Percentiles rank a stretch among this genome's conserved stretches.
phyloP scores from a whole-genome alignment of 2,888 invertebrate genomes.

The Xylota segnis region DNA sequence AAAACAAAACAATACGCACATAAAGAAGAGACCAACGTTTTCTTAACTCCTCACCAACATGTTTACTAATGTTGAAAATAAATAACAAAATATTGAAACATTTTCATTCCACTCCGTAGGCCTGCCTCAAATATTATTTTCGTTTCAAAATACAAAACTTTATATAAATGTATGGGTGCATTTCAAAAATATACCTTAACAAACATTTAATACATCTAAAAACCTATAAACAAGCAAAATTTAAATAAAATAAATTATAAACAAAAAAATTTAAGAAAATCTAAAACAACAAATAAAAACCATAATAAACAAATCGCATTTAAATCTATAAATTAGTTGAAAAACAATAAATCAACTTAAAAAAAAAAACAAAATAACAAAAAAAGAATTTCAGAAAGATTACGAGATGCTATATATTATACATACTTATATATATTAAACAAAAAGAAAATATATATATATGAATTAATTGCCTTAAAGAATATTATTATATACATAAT shows the following conservation, averaged over 20 bases:
- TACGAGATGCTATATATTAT: constrained; percentile 75
- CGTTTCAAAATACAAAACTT: constrained; percentile 27
- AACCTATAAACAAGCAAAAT: constrained; percentile 31
- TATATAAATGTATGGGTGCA: constrained; percentile 76
- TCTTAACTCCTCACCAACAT: constrained; percentile 21
- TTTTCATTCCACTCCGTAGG: neutral
- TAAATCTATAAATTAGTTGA: constrained; percentile 71
- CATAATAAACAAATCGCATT: constrained; percentile 51
- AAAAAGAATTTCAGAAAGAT: constrained; percentile 54
- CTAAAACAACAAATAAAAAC: constrained; percentile 52
- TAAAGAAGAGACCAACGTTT: constrained; percentile 63
- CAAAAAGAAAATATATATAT: constrained; percentile 65
- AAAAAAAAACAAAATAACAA: constrained; percentile 18
- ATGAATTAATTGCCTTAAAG: constrained; percentile 77
- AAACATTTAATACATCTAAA: constrained; percentile 38
- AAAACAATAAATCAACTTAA: constrained; percentile 70
- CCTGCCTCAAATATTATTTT: constrained; percentile 62
- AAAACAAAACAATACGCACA: constrained; percentile 63
- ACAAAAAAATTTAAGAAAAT: constrained; percentile 4
- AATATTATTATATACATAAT: constrained; percentile 77
- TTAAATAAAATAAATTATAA: constrained; percentile 42
- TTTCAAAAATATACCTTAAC: constrained; percentile 72
- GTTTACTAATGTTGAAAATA: constrained; percentile 9
- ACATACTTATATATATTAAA: constrained; percentile 71
- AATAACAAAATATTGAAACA: neutral